phyloP scores from a whole-genome alignment of 2,888 invertebrate genomes.

The Aphodius granarius region DNA sequence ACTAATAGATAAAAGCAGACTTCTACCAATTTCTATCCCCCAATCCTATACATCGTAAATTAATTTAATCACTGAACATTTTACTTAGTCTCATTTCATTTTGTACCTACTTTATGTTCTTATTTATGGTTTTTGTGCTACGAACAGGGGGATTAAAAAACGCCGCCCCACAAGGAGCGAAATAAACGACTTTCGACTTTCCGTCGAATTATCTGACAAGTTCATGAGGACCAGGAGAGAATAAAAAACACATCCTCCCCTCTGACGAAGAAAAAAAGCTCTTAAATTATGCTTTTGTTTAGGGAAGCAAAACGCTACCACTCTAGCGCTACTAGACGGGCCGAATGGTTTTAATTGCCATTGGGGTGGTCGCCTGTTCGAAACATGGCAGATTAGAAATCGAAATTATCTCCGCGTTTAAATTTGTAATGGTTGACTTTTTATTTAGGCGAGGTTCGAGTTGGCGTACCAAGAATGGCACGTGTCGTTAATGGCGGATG shows the following conservation, averaged over 20 bases:
- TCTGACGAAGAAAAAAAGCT: constrained; percentile 2
- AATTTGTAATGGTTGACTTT: neutral
- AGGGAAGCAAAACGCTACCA: neutral
- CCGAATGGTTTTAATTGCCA: constrained; percentile 11
- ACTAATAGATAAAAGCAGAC: neutral
- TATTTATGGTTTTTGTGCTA: constrained; percentile 36
- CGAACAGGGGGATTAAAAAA: constrained; percentile 25
- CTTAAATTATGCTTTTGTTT: neutral
- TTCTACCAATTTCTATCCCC: neutral
- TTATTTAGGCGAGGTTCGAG: neutral
- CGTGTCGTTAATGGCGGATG: neutral
- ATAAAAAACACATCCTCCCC: neutral
- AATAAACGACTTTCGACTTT: constrained; percentile 38
- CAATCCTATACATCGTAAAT: constrained; percentile 34
- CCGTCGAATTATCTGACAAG: constrained; percentile 39
- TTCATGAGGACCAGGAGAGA: neutral
- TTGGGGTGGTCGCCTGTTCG: neutral
- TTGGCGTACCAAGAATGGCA: neutral
- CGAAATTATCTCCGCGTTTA: neutral
- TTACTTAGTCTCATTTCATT: constrained; percentile 39
- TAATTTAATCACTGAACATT: constrained; percentile 41
- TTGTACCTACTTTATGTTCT: constrained; percentile 39
- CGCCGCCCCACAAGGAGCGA: constrained; percentile 37
- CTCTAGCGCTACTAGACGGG: neutral
- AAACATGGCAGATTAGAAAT: neutral